Evolutionary conservation across 2,797 vertebrate genomes (phyloP), one percentile per base, ranked within the genome.

Genomic region (Phalanger gymnotis): DNA sequence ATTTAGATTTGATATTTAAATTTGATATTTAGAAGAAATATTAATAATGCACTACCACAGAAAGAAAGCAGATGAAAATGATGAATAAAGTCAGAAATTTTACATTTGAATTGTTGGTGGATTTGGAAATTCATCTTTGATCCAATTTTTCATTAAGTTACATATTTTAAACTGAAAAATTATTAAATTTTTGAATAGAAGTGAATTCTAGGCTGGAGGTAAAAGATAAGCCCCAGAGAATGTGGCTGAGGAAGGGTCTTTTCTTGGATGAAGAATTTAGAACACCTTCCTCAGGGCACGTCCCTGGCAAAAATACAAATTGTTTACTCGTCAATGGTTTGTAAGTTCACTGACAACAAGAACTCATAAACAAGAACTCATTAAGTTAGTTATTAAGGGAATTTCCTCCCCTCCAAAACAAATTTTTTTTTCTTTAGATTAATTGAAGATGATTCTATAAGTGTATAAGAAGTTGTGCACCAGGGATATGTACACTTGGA

Each of bases 21-120:
- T 92, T 95, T 94, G 22, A 66, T 92, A 54, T 91, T 96, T 96
- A 30, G 22, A 51, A 51, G 66, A 51, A 47, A 87, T 87, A n/a
- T 73, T 73, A 51, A 87, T 87, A 87, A 87, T 87, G 73, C 25
- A 87, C 27, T 28, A 51, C 9, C 54, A 95, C 31, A 58, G 27
- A 3, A 91, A 94, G 53, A 57, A 55, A 93, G 57, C 30, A 90
- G 14, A 56, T 58, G 53, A 97, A 94, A 96, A 94, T 95, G 12
- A 91, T 94, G 94, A 95, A 73, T 54, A 81, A 95, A 96, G 73
- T 54, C 94, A 93, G 54, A 40, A 95, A 95, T 27, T 89, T 93
- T 92, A n/a, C 27, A 93, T 92, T 47, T 89, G 47, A 47, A 90
- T 89, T 96, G 96, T 97, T 95, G 73, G 96, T 73, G 73, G 40